These are phyloP conservation scores for Amiota mariae DNA, from an alignment of 2,888 invertebrate species.

Conservation along the genomic window DNA sequence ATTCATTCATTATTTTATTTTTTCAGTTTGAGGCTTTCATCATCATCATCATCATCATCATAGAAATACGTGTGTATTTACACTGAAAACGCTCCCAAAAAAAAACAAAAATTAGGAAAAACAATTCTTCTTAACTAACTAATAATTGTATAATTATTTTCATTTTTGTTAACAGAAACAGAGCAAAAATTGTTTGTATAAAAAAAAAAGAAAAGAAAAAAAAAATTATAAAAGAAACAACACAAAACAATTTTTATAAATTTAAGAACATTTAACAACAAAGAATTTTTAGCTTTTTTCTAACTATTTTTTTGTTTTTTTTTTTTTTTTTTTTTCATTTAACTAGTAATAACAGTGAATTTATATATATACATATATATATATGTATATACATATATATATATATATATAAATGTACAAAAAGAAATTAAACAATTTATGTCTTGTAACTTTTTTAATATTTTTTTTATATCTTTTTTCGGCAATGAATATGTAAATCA, in stretches of 20 bases:
- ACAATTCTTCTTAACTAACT: neutral
- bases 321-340: slow-evolving; percentile 30
- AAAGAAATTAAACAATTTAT: too few species aligned
- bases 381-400: too few species aligned
- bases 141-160: neutral
- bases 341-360: too few species aligned
- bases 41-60: neutral
- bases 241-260: too few species aligned
- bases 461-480: too few species aligned
- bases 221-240: too few species aligned
- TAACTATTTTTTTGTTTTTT: neutral
- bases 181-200: slow-evolving; percentile 1
- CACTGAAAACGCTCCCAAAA: slow-evolving; percentile 36
- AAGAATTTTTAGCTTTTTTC: too few species aligned
- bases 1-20: slow-evolving; percentile 28
- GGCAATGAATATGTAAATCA: too few species aligned
- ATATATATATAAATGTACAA: too few species aligned
- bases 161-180: slow-evolving; percentile 34
- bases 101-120: slow-evolving; percentile 10
- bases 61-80: neutral
- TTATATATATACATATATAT: too few species aligned
- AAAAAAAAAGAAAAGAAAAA: neutral
- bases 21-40: slow-evolving; percentile 7
- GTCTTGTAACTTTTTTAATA: too few species aligned
- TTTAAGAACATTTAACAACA: neutral